These are phyloP conservation scores for Orchesella flavescens DNA, from an alignment of 2,888 invertebrate genomes.

Conservation along the genomic window DNA sequence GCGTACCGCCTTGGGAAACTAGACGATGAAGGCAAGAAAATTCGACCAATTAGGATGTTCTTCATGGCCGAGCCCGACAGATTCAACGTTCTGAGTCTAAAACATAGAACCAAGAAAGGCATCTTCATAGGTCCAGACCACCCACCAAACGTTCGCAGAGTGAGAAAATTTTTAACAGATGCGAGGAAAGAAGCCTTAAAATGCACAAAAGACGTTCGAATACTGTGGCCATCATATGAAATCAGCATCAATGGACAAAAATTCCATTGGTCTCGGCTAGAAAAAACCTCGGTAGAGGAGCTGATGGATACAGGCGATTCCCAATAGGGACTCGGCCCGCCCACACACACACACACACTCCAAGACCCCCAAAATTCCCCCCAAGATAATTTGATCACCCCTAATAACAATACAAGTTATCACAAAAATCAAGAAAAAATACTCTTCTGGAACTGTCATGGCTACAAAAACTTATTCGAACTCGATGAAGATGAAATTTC, in stretches of 20 bases:
- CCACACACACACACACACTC: neutral
- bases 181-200: neutral
- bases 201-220: neutral
- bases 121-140: neutral
- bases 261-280: neutral
- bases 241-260: neutral
- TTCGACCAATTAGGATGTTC: neutral
- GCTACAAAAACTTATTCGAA: neutral
- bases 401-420: too few relatives aligned
- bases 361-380: neutral
- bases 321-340: neutral
- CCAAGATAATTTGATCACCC: neutral
- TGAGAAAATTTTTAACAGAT: neutral
- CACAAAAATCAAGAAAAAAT: neutral
- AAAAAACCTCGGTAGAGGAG: too few relatives aligned
- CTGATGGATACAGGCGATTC: neutral
- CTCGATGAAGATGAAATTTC: neutral
- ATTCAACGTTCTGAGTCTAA: neutral
- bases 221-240: neutral
- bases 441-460: neutral
- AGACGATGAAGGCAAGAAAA: neutral
- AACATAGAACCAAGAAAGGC: neutral
- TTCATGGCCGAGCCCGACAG: neutral
- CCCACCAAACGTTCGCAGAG: neutral
- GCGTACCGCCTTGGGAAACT: neutral